Evolutionary conservation across 2,113 vertebrate genomes (phyloP), one percentile per base, ranked within the genome.

Genomic region (Dicaeum eximium): DNA sequence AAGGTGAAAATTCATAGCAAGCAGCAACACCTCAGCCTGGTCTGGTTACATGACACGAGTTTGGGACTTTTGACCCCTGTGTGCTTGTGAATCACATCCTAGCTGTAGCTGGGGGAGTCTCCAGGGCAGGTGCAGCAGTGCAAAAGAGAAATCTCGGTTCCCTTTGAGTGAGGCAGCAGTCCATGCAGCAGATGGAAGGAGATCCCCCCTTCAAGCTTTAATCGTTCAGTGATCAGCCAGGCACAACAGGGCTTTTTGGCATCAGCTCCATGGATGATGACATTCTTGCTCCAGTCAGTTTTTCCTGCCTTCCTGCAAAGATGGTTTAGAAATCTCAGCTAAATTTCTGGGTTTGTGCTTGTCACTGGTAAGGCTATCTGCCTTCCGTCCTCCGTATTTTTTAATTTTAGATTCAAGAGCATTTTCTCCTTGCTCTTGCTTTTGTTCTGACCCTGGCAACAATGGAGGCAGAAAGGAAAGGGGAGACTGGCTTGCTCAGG

Each of bases 151-250:
- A 53, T 82, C 74, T 57, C 65, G n/a, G 35, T 69, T 92, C 62
- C 66, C 70, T 85, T 10, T 45, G 44, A 38, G 45, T 31, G 45
- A 87, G 66, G 40, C 65, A 83, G 50, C 64, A 80, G 62, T 73
- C 58, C 58, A 22, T 27, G 48, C 58, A 84, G 65, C 93, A 92
- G 93, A 82, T 81, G 66, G 94, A 85, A 79, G 92, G 85, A 81
- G 86, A 91, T 91, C 61, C 75, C 71, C 25, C 54, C 47, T 77
- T 89, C 74, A 91, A 91, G 87, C 66, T 81, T 72, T 85, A 95
- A 85, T 92, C 2, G 2, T 62, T 87, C 64, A 8, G 35, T 57
- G 61, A 90, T 77, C 87, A 95, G 66, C 87, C 93, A 95, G 66
- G 78, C 84, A 87, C 80, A 85, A 77, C 42, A 73, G 87, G 58